phyloP scores from a whole-genome alignment of 2,888 invertebrate genomes.

The Harpagoxenus sublaevis region DNA sequence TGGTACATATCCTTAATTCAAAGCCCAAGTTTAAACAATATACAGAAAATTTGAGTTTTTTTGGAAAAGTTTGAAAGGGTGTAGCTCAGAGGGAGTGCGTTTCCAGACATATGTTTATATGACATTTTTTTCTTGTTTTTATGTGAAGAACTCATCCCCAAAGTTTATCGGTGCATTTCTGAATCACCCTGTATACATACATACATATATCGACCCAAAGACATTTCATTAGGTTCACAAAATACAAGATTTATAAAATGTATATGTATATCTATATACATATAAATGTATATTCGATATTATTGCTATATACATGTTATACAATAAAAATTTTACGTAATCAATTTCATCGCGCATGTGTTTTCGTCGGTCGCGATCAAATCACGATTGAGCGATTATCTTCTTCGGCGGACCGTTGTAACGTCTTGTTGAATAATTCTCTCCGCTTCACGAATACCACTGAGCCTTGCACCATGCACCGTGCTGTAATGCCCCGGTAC shows the following conservation, averaged over 20 bases:
- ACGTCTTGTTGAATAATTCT: slow-evolving; percentile 89
- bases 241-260: slow-evolving; percentile 24
- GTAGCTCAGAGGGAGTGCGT: no score
- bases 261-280: background rate
- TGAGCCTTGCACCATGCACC: slow-evolving; percentile 92
- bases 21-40: no score
- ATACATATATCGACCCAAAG: no score
- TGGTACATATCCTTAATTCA: no score
- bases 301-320: background rate
- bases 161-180: no score
- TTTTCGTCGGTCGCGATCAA: background rate
- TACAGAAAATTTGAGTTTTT: no score
- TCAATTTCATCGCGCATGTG: background rate
- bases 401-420: slow-evolving; percentile 65
- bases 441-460: slow-evolving; percentile 94
- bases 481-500: slow-evolving; percentile 92
- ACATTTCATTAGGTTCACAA: background rate
- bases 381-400: slow-evolving; percentile 28
- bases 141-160: no score
- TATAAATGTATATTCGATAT: background rate
- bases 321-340: background rate
- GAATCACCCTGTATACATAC: no score
- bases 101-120: no score
- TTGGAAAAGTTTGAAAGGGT: no score
- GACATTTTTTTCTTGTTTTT: no score